Conservation (phyloP, 1,140 invertebrate genomes). For the Temnothorax curvispinosus region DNA sequence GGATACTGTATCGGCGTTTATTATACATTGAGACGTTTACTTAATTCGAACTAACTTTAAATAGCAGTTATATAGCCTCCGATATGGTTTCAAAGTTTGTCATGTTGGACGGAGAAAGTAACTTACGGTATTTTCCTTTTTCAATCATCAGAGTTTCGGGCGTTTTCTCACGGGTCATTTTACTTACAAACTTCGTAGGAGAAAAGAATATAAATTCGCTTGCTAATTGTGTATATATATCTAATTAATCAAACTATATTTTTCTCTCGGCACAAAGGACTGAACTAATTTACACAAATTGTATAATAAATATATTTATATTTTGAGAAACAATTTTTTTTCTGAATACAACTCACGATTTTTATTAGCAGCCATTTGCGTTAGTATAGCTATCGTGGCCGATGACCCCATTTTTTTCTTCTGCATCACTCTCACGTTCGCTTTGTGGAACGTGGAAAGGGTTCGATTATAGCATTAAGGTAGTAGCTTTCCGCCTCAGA, state of each 20-base stretch:
- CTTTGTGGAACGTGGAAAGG: conserved; percentile 36
- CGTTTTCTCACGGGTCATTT: conserved; percentile 3
- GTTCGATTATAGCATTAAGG: conserved; percentile 51
- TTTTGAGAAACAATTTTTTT: conserved; percentile 9
- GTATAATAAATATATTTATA: not conserved
- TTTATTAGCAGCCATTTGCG: conserved; percentile 18
- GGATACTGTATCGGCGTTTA: not conserved
- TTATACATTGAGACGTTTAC: not conserved
- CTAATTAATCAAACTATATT: not conserved
- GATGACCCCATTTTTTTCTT: conserved; percentile 47
- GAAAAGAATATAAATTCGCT: not conserved
- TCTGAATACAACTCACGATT: conserved; percentile 17
- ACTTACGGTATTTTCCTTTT: conserved; percentile 3
- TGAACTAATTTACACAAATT: not conserved
- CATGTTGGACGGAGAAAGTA: not conserved
- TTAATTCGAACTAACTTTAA: conserved; percentile 56
- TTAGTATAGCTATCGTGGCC: conserved; percentile 13
- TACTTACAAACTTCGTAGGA: not conserved
- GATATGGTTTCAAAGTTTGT: conserved; percentile 30
- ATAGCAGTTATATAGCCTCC: conserved; percentile 42
- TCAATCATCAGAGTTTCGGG: conserved; percentile 31
- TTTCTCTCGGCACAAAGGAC: not conserved
- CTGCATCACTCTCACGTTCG: conserved; percentile 34
- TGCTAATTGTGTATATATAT: not conserved
- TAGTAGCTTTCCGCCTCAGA: conserved; percentile 17